Base-by-base conservation (phyloP, 2,888 invertebrate genomes). In the Panzeria rudis region DNA sequence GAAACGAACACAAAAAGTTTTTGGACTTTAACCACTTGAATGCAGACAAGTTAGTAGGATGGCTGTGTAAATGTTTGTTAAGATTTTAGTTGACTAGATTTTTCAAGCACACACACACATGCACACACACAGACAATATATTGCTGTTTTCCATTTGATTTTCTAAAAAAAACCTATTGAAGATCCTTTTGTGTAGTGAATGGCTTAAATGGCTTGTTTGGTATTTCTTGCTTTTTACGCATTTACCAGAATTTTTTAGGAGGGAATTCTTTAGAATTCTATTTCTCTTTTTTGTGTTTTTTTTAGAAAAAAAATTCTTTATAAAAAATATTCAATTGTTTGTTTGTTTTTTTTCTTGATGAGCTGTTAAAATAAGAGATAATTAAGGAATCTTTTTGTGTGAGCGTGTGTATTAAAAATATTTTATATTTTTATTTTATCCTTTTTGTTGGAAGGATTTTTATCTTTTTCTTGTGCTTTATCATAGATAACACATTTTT, bases 271-370 rank as follows among this genome's bases (percentile, higher is more conserved):
- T 52, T 15, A 15, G 38, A 56, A 56, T 52, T 47, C 7, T 29
- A 25, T 13, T 56, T 25, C 11, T 17, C 3, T 17, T 47, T 23
- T 54, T 1, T 20, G 13, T 11, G 17, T 5, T 50, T 32, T 25
- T 17, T 59, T 15, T 15, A 20, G 9, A 8, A 20, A n/a, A n/a
- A n/a, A n/a, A n/a, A n/a, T n/a, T n/a, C 32, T 35, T n/a, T 62
- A 47, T 8, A 17, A 50, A 38, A 75, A 54, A 23, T 38, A 44
- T 75, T 81, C 59, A 52, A 61, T 81, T 62, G 52, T 61, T 75
- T 75, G n/a, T 29, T 29, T 5, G 50, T 75, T 50, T 69, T 75
- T 50, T 69, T 54, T 44, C 75, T 32, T 62, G 68, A 61, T 75
- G 73, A 69, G 50, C 73, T 75, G 56, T 68, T 50, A 72, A 64